Percentiles rank a stretch among this genome's conserved stretches.
Conservation (phyloP, 2,797 vertebrate species). For the Mormyrops boulengeri region DNA sequence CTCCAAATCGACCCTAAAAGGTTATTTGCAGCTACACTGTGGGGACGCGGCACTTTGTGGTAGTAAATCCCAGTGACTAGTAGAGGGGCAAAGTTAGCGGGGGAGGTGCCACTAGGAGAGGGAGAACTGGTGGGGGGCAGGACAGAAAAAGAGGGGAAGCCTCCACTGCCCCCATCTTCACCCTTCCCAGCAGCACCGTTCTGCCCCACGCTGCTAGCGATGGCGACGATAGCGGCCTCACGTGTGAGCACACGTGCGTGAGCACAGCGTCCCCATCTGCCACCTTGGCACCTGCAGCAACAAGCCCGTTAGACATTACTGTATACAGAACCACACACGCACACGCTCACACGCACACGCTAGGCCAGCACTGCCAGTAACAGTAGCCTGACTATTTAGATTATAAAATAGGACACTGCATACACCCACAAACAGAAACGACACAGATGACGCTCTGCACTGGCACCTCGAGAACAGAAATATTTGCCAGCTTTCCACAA, state of each 20-base stretch:
- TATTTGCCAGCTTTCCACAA: background rate
- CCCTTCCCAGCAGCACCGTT: background rate
- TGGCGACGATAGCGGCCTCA: background rate
- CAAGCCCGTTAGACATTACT: background rate
- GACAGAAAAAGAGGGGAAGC: background rate
- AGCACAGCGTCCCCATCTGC: background rate
- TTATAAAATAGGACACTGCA: background rate
- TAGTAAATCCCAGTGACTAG: background rate
- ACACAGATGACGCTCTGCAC: background rate
- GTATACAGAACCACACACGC: background rate
- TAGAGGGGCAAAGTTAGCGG: background rate
- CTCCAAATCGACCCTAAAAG: background rate
- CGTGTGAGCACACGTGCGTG: background rate
- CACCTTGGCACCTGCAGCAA: background rate
- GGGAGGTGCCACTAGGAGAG: background rate
- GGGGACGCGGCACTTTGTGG: background rate
- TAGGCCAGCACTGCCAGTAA: background rate
- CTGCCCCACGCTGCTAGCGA: slow-evolving; percentile 15
- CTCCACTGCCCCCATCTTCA: slow-evolving; percentile 8
- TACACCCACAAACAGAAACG: background rate
- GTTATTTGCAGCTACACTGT: background rate
- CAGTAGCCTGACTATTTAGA: background rate
- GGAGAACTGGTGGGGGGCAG: background rate
- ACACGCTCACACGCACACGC: background rate
- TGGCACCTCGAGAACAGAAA: background rate